Evolutionary conservation across 2,797 vertebrate genomes (phyloP), one percentile per base, ranked within the genome.

Genomic region (Harpagifer antarcticus): DNA sequence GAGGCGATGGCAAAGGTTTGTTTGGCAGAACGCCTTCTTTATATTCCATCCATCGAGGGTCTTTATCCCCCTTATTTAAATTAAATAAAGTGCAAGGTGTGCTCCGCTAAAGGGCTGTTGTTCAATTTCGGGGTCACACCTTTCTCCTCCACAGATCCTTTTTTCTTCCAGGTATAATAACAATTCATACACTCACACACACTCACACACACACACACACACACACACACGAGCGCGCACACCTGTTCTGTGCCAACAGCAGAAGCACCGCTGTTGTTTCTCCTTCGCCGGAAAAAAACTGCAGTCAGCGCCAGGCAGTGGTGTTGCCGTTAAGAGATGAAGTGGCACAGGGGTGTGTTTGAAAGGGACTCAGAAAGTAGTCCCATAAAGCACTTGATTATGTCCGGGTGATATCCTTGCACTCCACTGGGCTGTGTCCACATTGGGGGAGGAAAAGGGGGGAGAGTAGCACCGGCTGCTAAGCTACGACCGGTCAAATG

Each of bases 331-430:
- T 82, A 85, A 89, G 89, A 90, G 89, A 93, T 86, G 90, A 90
- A 82, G 91, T 88, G 90, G 92, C 90, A 92, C 88, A 87, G 84
- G 85, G 86, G 85, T 83, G 85, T 81, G 81, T 67, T 76, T 48
- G 15, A 78, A 79, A 57, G 72, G 72, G 72, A 67, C 80, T 23
- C 60, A 76, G 68, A 63, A 79, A 82, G 69, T 94, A 91, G 92
- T 93, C 93, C 92, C 87, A 54, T 87, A 92, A 92, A 93, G 92
- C 90, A 92, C 92, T 92, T 93, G 86, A 88, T 90, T 84, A 89
- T 84, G 86, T 89, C 80, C 73, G 78, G 80, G 75, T 77, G 82
- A 76, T 27, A 82, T 79, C 74, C 76, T 85, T 85, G 86, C 78
- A 72, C 83, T 90, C 83, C 76, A 17, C 61, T 59, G 61, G 76